These are phyloP conservation scores for Condylostylus longicornis DNA, from an alignment of 1,140 invertebrate species.

Conservation along the genomic window DNA sequence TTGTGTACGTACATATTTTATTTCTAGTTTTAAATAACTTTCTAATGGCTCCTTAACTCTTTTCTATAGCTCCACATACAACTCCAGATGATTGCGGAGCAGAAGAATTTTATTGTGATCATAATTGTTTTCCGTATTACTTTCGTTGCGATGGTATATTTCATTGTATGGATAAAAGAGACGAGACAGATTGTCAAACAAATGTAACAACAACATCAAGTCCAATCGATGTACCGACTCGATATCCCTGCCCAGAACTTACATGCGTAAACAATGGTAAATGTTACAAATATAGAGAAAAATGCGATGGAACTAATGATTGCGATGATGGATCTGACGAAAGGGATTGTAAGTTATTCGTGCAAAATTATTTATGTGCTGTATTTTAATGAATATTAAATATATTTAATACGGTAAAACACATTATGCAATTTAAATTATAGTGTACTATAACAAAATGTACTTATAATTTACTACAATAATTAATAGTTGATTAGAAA, in stretches of 20 bases:
- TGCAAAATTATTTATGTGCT: constrained; percentile 4
- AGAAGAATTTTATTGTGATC: constrained; percentile 33
- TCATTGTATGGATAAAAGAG: constrained; percentile 37
- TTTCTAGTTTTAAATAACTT: too few relatives aligned
- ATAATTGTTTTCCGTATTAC: constrained; percentile 30
- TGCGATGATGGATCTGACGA: constrained; percentile 48
- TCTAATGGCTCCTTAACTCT: constrained; percentile 13
- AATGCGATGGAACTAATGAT: constrained; percentile 41
- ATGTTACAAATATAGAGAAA: constrained; percentile 24
- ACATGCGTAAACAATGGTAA: constrained; percentile 22
- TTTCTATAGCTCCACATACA: constrained; percentile 15
- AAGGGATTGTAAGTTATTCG: constrained; percentile 38
- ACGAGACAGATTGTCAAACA: constrained; percentile 32
- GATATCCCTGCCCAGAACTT: constrained; percentile 20
- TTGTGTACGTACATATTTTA: constrained; percentile 9
- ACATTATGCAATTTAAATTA: too few relatives aligned
- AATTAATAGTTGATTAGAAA: too few relatives aligned
- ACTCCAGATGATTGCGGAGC: constrained; percentile 31
- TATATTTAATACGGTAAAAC: neutral
- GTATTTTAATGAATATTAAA: neutral
- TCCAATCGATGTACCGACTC: constrained; percentile 5
- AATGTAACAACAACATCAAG: constrained; percentile 7
- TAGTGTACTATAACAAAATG: too few relatives aligned
- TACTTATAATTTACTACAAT: too few relatives aligned
- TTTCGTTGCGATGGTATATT: constrained; percentile 34